Percentiles rank a stretch among this genome's conserved stretches.
phyloP scores from a whole-genome alignment of 2,797 vertebrate species.

The Urosaurus nigricauda region DNA sequence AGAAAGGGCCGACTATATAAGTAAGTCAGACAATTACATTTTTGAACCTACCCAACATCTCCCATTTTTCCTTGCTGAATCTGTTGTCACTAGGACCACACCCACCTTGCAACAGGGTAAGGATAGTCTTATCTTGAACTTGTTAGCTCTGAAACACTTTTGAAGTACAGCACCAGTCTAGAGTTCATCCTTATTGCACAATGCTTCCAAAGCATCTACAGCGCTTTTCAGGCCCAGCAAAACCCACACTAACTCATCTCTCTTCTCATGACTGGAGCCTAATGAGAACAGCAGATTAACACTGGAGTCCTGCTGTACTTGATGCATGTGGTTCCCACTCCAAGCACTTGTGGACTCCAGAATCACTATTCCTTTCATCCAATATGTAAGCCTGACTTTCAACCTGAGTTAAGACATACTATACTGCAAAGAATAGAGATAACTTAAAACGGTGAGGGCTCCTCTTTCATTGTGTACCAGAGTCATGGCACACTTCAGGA shows the following conservation, averaged over 20 bases:
- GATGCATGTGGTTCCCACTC: too few relatives aligned
- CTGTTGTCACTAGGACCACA: not conserved
- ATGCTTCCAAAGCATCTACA: not conserved
- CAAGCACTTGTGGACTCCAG: not conserved
- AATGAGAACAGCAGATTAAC: too few relatives aligned
- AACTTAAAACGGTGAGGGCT: not conserved
- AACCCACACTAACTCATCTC: not conserved
- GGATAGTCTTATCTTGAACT: not conserved
- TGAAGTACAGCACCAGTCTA: too few relatives aligned
- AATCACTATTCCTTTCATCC: constrained; percentile 5
- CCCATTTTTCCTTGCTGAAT: not conserved
- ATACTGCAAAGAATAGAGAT: not conserved
- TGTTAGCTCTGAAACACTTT: not conserved
- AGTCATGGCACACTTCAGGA: not conserved
- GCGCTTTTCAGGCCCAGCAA: not conserved
- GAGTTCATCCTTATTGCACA: not conserved
- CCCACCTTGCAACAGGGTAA: not conserved
- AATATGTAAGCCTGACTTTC: not conserved
- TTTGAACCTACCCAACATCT: too few relatives aligned
- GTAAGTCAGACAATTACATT: not conserved
- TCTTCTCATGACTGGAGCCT: not conserved
- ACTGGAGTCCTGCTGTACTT: not conserved
- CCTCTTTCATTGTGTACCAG: not conserved
- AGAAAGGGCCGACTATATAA: not conserved
- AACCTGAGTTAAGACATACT: not conserved